Conservation (phyloP, 1,140 invertebrate genomes). For the Drosophila rufa region DNA sequence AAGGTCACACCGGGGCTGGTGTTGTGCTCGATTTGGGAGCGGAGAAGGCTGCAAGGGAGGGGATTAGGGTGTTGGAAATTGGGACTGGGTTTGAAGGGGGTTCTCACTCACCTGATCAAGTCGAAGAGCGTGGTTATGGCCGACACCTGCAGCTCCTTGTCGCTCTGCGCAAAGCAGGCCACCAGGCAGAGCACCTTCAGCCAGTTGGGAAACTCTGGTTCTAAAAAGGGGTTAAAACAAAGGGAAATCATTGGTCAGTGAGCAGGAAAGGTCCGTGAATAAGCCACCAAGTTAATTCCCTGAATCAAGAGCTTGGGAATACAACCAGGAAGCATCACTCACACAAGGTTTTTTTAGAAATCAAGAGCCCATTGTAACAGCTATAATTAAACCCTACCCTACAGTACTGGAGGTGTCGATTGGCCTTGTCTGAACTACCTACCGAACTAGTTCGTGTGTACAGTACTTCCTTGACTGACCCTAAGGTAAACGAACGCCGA, state of each 20-base stretch:
- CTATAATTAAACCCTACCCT: background rate
- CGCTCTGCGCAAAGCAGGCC: constrained; percentile 88
- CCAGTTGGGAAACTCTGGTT: constrained; percentile 90
- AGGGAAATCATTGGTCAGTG: background rate
- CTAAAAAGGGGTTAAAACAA: constrained; percentile 26
- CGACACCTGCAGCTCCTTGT: constrained; percentile 88
- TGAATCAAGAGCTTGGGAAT: background rate
- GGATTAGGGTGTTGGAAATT: no score
- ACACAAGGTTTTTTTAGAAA: background rate
- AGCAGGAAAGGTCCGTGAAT: no score
- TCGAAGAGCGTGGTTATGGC: constrained; percentile 92
- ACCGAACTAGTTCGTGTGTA: no score
- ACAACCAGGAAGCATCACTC: background rate
- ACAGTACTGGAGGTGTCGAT: no score
- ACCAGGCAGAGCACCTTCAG: constrained; percentile 90
- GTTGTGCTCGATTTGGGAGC: constrained; percentile 86
- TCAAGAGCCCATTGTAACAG: no score
- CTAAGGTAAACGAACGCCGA: no score
- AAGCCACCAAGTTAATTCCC: background rate
- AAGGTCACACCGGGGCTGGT: constrained; percentile 87
- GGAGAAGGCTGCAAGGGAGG: constrained; percentile 80
- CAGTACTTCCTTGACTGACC: no score
- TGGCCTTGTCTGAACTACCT: no score
- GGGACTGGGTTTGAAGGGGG: no score
- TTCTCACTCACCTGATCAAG: constrained; percentile 86